phyloP scores from a whole-genome alignment of 2,113 vertebrate species.

The Panthera leo region DNA sequence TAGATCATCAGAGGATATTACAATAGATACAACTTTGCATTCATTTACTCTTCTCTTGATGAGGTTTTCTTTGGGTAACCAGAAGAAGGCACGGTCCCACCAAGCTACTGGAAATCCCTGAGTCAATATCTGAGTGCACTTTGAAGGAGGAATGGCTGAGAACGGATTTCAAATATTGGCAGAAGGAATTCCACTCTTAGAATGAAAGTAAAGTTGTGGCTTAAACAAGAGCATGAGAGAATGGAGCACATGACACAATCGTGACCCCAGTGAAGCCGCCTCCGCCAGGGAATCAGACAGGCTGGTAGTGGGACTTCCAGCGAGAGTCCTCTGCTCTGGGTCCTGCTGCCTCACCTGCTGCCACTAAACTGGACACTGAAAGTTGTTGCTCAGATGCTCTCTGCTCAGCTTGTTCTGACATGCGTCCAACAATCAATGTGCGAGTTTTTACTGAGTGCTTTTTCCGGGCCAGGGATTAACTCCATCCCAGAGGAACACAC shows the following conservation, averaged over 20 bases:
- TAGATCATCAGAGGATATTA: background rate
- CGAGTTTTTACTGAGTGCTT: background rate
- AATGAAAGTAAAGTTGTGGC: background rate
- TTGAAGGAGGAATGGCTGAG: background rate
- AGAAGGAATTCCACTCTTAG: background rate
- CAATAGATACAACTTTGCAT: background rate
- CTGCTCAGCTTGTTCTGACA: background rate
- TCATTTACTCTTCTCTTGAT: background rate
- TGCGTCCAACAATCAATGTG: background rate
- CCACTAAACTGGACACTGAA: background rate
- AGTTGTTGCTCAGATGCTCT: background rate
- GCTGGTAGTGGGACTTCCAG: background rate
- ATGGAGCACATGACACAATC: background rate
- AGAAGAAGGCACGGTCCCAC: background rate
- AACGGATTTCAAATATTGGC: conserved; percentile 29
- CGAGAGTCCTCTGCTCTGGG: rapidly evolving
- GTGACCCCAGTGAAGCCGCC: background rate
- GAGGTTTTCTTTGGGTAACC: background rate
- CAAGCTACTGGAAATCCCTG: background rate
- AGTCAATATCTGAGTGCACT: background rate
- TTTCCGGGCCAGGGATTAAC: background rate
- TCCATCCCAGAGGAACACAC: background rate
- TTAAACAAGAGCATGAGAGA: background rate
- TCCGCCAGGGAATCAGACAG: background rate
- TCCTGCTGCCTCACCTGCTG: background rate